Evolutionary conservation across 2,888 invertebrate genomes (phyloP).

Genomic region (Neelides folsomi): DNA sequence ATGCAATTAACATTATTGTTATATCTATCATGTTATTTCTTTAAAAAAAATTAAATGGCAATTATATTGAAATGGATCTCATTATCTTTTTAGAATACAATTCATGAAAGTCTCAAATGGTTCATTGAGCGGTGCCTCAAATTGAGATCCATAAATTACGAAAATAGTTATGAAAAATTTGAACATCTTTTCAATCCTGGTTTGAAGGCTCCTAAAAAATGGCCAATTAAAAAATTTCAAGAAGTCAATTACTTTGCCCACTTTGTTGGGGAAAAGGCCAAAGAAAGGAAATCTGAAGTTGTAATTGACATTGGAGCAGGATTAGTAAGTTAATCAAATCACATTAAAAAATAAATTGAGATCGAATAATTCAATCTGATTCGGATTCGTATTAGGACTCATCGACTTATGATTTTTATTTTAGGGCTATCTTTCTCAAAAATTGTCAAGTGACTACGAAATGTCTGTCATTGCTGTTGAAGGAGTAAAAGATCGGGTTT

Average conservation of each 20-base stretch:
- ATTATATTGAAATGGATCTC: no score
- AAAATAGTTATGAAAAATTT: background rate
- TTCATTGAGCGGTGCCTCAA: background rate
- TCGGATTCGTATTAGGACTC: background rate
- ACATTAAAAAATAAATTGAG: no score
- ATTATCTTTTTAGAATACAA: no score
- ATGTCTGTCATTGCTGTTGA: constrained; percentile 18
- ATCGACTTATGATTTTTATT: background rate
- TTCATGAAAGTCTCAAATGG: no score
- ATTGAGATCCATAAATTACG: background rate
- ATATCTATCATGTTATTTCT: no score
- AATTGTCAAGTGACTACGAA: constrained; percentile 9
- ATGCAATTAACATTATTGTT: no score
- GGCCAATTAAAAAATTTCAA: constrained; percentile 18
- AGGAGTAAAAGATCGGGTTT: constrained; percentile 1
- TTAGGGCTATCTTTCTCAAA: constrained; percentile 19
- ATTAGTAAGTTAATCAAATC: constrained; percentile 16
- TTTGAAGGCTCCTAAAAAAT: constrained; percentile 12
- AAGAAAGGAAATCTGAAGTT: constrained; percentile 9
- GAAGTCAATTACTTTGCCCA: constrained; percentile 16
- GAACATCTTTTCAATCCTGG: background rate
- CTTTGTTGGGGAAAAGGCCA: constrained; percentile 14
- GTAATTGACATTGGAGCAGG: constrained; percentile 23
- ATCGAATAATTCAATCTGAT: no score
- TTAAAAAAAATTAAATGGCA: no score